These are phyloP conservation scores for Octopus sinensis DNA, from an alignment of 1,140 invertebrate genomes.

Conservation along the genomic window DNA sequence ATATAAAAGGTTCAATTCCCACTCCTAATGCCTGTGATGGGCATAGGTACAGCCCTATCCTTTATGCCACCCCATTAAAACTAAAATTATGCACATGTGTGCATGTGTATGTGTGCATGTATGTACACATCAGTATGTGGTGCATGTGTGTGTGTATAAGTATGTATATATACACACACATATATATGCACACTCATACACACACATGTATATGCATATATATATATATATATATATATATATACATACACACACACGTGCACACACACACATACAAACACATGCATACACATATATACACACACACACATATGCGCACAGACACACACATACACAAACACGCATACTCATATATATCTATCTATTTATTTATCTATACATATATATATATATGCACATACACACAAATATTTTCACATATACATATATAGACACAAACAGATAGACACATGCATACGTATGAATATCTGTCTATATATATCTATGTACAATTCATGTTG, in stretches of 20 bases:
- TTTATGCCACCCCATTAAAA: too few species aligned
- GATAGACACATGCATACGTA: not conserved
- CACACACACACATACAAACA: not conserved
- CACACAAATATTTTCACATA: slow-evolving; percentile 12
- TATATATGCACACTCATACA: not conserved
- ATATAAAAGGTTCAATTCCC: too few species aligned
- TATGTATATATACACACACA: not conserved
- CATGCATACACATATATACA: slow-evolving; percentile 9
- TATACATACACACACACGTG: not conserved
- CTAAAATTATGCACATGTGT: slow-evolving; percentile 4
- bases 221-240: slow-evolving; percentile 1
- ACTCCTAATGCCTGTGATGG: too few species aligned
- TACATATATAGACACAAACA: not conserved
- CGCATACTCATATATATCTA: slow-evolving; percentile 6
- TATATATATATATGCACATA: slow-evolving; percentile 17
- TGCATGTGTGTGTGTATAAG: not conserved
- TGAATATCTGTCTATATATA: not conserved
- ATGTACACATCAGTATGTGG: not conserved
- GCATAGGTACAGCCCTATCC: too few species aligned
- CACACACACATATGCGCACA: slow-evolving; percentile 18
- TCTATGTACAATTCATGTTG: not conserved
- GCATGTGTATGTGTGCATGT: slow-evolving; percentile 2
- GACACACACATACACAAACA: slow-evolving; percentile 16
- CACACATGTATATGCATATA: slow-evolving; percentile 2
- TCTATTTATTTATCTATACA: not conserved